Evolutionary conservation across 2,797 vertebrate genomes (phyloP).

Genomic region (Hephaestus fuliginosus): DNA sequence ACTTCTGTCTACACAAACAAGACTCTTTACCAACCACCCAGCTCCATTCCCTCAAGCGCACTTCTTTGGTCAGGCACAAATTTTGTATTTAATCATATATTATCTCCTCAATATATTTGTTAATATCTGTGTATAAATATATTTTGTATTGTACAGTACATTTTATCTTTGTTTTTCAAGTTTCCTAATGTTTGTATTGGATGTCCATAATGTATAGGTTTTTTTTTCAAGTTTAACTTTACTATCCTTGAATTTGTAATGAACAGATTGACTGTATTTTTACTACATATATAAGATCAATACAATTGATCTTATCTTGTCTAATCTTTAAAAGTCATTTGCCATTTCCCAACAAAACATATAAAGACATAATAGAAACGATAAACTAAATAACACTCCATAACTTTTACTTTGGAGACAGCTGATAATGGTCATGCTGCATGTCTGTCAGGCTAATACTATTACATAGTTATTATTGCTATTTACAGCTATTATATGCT

Average conservation of each 20-base stretch:
- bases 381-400: not conserved
- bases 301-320: not conserved
- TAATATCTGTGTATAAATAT: not conserved
- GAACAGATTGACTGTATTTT: not conserved
- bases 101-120: not conserved
- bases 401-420: too few relatives aligned
- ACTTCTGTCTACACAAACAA: too few relatives aligned
- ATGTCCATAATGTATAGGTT: not conserved
- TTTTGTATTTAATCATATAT: not conserved
- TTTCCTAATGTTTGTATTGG: not conserved
- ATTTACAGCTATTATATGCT: too few relatives aligned
- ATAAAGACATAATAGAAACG: not conserved
- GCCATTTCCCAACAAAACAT: not conserved
- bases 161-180: not conserved
- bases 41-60: not conserved
- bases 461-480: too few relatives aligned
- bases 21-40: not conserved
- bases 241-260: not conserved
- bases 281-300: fast-evolving
- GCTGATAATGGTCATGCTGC: too few relatives aligned
- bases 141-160: not conserved
- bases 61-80: not conserved
- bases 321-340: not conserved
- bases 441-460: too few relatives aligned
- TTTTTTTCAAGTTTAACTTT: not conserved